Evolutionary conservation across 2,113 vertebrate species (phyloP).

Genomic region (Puffinus mauretanicus): DNA sequence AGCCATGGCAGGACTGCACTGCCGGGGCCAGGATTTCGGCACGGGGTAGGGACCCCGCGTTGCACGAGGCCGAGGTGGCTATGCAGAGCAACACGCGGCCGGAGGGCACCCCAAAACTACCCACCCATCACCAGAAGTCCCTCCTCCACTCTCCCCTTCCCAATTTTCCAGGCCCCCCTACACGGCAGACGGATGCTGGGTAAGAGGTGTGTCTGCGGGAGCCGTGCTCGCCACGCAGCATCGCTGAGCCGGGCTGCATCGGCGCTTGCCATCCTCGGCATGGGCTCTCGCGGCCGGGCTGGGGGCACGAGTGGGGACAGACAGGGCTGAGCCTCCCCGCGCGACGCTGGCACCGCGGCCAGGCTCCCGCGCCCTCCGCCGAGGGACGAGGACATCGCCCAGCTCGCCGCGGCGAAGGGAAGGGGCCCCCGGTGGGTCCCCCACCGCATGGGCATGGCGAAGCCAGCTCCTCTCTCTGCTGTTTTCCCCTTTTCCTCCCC

Average conservation of each 20-base stretch:
- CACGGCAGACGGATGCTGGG: conserved; percentile 54
- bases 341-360: accelerated
- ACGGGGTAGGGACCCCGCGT: accelerated
- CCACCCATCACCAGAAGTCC: not conserved
- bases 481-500: not conserved
- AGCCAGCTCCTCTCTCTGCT: not conserved
- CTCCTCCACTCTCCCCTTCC: conserved; percentile 40
- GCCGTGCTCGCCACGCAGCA: conserved; percentile 20
- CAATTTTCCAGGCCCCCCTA: conserved; percentile 35
- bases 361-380: not conserved
- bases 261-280: not conserved
- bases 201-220: conserved; percentile 65
- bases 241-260: not conserved
- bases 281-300: not conserved
- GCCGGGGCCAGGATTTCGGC: not conserved
- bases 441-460: not conserved
- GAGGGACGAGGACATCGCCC: not conserved
- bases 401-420: not conserved
- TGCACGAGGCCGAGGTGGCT: not conserved
- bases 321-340: accelerated
- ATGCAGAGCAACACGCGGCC: accelerated
- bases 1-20: not conserved
- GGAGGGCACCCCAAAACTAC: conserved; percentile 21
- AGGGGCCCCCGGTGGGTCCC: not conserved
- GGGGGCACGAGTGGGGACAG: not conserved